Evolutionary conservation across 2,797 vertebrate species (phyloP).

Genomic region (Sphenopsis melanotis): DNA sequence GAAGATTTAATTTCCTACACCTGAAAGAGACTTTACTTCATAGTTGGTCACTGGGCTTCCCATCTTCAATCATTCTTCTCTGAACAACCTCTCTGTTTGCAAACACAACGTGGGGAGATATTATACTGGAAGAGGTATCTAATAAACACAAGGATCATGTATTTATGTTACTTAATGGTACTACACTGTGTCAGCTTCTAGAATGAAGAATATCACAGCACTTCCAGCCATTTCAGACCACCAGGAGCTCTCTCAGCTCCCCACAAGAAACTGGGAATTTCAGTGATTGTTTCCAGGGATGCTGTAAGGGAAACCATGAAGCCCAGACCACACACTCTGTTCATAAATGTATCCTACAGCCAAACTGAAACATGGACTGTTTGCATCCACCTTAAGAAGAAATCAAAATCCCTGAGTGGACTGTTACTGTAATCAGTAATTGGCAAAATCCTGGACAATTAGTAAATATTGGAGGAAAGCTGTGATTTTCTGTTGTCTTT

Average conservation of each 20-base stretch:
- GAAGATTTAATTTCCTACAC: not conserved
- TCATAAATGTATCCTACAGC: not conserved
- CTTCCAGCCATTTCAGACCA: not conserved
- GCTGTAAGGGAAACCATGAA: not conserved
- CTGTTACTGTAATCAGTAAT: not conserved
- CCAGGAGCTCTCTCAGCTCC: not conserved
- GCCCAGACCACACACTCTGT: not conserved
- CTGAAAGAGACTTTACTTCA: not conserved
- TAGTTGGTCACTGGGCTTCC: not conserved
- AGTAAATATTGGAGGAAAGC: not conserved
- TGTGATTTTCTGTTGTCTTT: not conserved
- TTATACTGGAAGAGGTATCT: not conserved
- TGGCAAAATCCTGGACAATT: not conserved
- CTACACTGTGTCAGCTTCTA: not conserved
- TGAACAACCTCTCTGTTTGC: not conserved
- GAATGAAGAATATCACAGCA: not conserved
- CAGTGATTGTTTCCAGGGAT: not conserved
- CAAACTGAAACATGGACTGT: fast-evolving
- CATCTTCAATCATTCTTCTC: not conserved
- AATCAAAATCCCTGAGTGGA: not conserved
- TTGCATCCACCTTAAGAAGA: not conserved
- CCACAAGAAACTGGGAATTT: not conserved
- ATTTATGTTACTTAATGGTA: not conserved
- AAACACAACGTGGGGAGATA: not conserved
- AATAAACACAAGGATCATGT: not conserved